Base-by-base conservation (phyloP, 2,797 vertebrate genomes). In the Dermochelys coriacea region DNA sequence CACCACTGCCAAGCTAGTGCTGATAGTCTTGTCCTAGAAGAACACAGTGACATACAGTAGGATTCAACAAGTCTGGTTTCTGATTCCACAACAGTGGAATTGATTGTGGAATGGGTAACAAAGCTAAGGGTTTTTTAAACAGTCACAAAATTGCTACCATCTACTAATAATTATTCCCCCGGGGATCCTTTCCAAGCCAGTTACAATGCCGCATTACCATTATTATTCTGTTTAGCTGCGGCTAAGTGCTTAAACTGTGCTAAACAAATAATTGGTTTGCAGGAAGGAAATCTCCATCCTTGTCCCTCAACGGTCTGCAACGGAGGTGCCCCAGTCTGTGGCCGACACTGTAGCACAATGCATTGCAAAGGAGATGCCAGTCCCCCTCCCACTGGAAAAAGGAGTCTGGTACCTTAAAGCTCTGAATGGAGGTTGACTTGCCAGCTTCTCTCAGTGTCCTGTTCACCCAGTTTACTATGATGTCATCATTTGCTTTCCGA, bases 401-500 rank as follows among this genome's bases (percentile, higher is more conserved):
- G 4, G 37, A 82, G 96, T 91, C 34, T 57, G 83, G 87, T 41
- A 99, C 99, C 99, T 99, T 99, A 97, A 99, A 99, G 96, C 97
- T 99, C 96, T 98, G 98, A 95, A 99, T 99, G 77, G 98, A 99
- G 50, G 99, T 98, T 71, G 96, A 98, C 97, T 99, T 99, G 85
- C 98, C 99, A 52, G 99, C 99, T 45, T 98, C 98, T 49, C 94
- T 88, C 97, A 99, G 96, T 51, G 98, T 99, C 97, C 98, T 98
- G 97, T 99, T 99, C 87, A 99, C 99, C 99, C 99, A 99, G 21
- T 97, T 98, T 90, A 99, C 95, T 37, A 99, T 99, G 95, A 99
- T 98, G 52, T 99, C 99, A 78, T 99, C 99, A 2, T 99, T 99
- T 11, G 98, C 99, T 93, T 99, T 99, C 96, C 99, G 98, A 82